Conservation (phyloP, 2,113 vertebrate genomes). For the Cavia aperea region DNA sequence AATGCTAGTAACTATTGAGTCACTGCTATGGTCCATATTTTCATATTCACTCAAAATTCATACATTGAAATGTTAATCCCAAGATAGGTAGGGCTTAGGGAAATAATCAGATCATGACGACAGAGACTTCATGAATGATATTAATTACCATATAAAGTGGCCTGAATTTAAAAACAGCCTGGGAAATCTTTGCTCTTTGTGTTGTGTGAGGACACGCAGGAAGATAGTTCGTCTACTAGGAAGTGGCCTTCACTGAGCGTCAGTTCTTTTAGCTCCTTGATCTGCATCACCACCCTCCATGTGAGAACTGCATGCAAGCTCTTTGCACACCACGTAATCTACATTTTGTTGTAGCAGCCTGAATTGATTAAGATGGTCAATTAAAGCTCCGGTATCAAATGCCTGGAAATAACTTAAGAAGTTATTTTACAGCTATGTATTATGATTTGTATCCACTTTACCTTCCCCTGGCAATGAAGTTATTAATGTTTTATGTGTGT, state of each 20-base stretch:
- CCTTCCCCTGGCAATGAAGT: not conserved
- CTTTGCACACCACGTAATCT: not conserved
- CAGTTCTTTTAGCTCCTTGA: not conserved
- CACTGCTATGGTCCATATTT: not conserved
- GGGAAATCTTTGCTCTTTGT: not conserved
- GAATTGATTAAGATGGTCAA: not conserved
- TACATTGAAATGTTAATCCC: not conserved
- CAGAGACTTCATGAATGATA: not conserved
- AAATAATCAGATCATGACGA: not conserved
- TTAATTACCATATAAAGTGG: not conserved
- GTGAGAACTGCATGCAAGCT: no score
- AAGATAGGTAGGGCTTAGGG: not conserved
- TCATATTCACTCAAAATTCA: not conserved
- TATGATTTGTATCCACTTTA: not conserved
- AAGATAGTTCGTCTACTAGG: not conserved
- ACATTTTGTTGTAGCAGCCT: not conserved
- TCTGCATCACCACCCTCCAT: not conserved
- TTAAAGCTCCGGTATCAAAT: not conserved
- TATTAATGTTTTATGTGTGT: not conserved
- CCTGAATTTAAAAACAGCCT: not conserved
- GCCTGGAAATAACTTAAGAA: not conserved
- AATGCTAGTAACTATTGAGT: not conserved
- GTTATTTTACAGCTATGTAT: not conserved
- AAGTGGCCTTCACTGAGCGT: not conserved
- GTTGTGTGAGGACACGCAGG: not conserved